Evolutionary conservation across 2,113 vertebrate genomes (phyloP).

Genomic region (Hepsetus odoe): DNA sequence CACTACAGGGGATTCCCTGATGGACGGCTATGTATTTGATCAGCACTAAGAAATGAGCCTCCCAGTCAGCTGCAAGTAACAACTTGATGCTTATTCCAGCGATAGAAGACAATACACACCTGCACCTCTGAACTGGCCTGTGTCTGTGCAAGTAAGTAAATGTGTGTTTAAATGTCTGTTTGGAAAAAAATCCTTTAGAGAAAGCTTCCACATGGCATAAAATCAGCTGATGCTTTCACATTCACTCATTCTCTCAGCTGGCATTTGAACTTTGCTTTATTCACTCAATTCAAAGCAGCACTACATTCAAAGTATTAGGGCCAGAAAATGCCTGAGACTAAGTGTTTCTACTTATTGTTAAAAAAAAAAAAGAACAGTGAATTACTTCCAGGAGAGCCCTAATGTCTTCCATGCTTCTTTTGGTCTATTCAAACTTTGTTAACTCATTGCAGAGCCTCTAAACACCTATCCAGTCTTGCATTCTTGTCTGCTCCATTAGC

Average conservation of each 20-base stretch:
- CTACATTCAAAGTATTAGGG: slow-evolving; percentile 39
- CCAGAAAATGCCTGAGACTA: slow-evolving; percentile 43
- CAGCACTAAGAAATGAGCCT: slow-evolving; percentile 27
- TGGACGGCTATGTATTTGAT: slow-evolving; percentile 23
- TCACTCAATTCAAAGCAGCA: slow-evolving; percentile 29
- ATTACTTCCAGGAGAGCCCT: slow-evolving; percentile 61
- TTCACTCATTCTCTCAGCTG: slow-evolving; percentile 14
- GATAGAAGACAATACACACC: slow-evolving; percentile 14
- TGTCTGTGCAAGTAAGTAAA: neutral
- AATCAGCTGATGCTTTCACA: slow-evolving; percentile 40
- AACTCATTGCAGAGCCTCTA: slow-evolving; percentile 42
- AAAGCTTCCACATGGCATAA: slow-evolving; percentile 19
- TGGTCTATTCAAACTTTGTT: slow-evolving; percentile 42
- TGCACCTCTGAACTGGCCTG: neutral
- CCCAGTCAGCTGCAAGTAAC: slow-evolving; percentile 39
- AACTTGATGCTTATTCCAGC: slow-evolving; percentile 10
- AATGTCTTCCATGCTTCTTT: slow-evolving; percentile 52
- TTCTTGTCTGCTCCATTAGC: slow-evolving; percentile 34
- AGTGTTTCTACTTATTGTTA: slow-evolving; percentile 59
- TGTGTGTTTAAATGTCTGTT: neutral
- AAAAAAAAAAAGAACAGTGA: slow-evolving; percentile 40
- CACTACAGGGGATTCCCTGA: slow-evolving; percentile 32
- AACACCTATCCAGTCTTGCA: slow-evolving; percentile 59
- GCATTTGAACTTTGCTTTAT: slow-evolving; percentile 37
- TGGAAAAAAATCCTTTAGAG: slow-evolving; percentile 6